These are phyloP conservation scores for Penelope pileata DNA, from an alignment of 2,113 vertebrate genomes.

Conservation along the genomic window DNA sequence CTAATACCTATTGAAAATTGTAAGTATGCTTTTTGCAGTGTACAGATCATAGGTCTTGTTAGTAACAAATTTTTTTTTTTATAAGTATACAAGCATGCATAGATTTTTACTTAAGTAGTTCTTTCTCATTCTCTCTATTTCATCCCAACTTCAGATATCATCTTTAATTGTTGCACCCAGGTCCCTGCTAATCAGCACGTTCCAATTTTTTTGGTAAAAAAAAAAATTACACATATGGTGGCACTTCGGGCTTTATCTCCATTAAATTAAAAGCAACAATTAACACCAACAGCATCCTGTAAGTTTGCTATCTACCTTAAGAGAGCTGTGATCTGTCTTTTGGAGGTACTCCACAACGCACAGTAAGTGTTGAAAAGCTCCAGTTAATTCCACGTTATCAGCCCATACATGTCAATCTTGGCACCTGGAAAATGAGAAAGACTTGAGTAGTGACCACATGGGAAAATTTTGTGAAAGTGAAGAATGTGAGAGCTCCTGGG, in stretches of 20 bases:
- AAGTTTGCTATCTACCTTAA: background rate
- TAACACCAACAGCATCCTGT: background rate
- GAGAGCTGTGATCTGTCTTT: background rate
- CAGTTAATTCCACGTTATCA: background rate
- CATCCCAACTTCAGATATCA: background rate
- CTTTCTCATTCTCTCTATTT: background rate
- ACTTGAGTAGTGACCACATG: fast-evolving
- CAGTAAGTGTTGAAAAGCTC: background rate
- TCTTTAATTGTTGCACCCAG: background rate
- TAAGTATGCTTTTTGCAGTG: background rate
- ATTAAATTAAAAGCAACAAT: background rate
- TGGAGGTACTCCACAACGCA: background rate
- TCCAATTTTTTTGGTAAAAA: background rate
- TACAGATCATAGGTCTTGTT: background rate
- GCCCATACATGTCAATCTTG: background rate
- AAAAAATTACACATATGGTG: background rate
- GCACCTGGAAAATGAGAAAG: background rate
- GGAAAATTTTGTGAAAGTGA: background rate
- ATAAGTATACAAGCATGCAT: background rate
- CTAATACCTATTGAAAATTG: background rate
- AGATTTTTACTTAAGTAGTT: background rate
- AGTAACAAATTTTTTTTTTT: background rate
- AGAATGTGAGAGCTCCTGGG: background rate
- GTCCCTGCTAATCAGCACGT: background rate
- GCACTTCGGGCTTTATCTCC: background rate